These are phyloP conservation scores for Pseudomyrmex dendroicus DNA, from an alignment of 1,140 invertebrate species.

Conservation along the genomic window DNA sequence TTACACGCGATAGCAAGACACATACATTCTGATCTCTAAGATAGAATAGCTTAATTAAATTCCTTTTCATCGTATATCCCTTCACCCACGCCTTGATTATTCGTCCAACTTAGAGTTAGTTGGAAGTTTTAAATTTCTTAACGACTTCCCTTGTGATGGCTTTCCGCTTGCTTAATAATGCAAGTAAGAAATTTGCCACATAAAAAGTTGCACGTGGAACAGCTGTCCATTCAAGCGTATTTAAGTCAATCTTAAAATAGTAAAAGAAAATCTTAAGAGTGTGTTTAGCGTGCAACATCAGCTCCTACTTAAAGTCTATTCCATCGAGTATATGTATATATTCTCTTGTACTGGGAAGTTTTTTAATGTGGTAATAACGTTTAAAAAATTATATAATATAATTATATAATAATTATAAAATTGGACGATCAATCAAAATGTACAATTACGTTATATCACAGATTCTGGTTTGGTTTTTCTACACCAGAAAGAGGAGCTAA, in stretches of 20 bases:
- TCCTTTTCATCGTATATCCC: conserved; percentile 17
- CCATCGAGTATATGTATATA: background rate
- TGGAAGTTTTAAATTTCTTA: conserved; percentile 51
- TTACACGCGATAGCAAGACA: background rate
- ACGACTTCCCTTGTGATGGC: conserved; percentile 14
- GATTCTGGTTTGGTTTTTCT: background rate
- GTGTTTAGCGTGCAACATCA: background rate
- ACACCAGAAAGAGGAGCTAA: background rate
- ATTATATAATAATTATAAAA: background rate
- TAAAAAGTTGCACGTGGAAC: background rate
- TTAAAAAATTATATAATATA: background rate
- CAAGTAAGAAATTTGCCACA: conserved; percentile 13
- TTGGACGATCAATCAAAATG: background rate
- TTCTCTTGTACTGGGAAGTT: background rate
- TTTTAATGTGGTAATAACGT: no score
- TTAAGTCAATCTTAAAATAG: conserved; percentile 9
- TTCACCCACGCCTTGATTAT: conserved; percentile 32
- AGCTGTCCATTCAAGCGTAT: background rate
- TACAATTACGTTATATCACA: no score
- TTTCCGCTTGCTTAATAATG: conserved; percentile 47
- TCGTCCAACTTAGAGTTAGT: conserved; percentile 30
- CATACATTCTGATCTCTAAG: background rate
- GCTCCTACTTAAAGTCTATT: background rate
- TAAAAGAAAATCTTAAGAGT: background rate
- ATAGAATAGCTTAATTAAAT: conserved; percentile 47